Percentiles rank a stretch among this genome's conserved stretches.
Evolutionary conservation across 1,140 invertebrate genomes (phyloP).

Genomic region (Holotrichia oblita): DNA sequence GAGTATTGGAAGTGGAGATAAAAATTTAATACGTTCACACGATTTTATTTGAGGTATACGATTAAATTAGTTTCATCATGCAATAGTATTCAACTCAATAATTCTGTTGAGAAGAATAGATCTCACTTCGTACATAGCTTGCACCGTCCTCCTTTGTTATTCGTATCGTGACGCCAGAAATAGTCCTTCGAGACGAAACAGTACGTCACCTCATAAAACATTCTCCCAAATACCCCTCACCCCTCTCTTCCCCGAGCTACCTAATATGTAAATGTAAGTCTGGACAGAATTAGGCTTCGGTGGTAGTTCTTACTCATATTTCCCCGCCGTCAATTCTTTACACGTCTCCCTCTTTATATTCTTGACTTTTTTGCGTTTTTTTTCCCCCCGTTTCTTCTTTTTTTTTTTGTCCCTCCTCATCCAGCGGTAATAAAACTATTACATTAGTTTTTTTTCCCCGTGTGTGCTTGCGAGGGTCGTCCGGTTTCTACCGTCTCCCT

Average conservation of each 20-base stretch:
- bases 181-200: constrained; percentile 42
- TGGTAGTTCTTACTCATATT: not conserved
- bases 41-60: no score
- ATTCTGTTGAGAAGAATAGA: no score
- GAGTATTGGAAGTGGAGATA: no score
- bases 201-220: constrained; percentile 42
- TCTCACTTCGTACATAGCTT: no score
- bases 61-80: no score
- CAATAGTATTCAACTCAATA: no score
- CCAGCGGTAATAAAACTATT: constrained; percentile 60
- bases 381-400: constrained; percentile 15
- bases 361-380: no score
- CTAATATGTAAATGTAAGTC: not conserved
- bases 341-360: not conserved
- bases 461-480: not conserved
- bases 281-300: not conserved
- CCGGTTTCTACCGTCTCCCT: constrained; percentile 54
- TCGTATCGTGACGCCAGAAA: constrained; percentile 22
- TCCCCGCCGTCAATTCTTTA: not conserved
- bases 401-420: constrained; percentile 48
- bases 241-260: constrained; percentile 40
- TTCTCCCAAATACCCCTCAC: constrained; percentile 22
- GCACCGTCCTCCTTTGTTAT: not conserved
- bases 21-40: no score
- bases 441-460: constrained; percentile 59